phyloP scores from a whole-genome alignment of 2,113 vertebrate species.

The Corvus cornix region DNA sequence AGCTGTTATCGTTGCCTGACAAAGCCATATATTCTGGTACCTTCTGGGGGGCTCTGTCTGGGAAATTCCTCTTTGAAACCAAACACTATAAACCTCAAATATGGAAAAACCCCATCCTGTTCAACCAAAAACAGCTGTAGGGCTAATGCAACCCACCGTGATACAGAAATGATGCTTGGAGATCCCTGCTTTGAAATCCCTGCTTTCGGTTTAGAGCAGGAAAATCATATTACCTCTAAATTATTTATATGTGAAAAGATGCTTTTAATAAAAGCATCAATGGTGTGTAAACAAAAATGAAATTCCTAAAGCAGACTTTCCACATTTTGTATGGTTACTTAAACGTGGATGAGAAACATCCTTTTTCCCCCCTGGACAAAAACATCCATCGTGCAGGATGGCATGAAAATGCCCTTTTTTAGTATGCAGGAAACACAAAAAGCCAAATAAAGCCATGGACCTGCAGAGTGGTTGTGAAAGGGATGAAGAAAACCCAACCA shows the following conservation, averaged over 20 bases:
- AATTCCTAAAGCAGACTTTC: background rate
- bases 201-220: background rate
- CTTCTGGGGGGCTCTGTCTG: background rate
- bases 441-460: background rate
- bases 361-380: background rate
- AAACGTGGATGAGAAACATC: background rate
- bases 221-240: background rate
- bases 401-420: background rate
- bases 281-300: background rate
- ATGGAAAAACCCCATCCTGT: background rate
- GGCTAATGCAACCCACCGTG: background rate
- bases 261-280: background rate
- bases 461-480: background rate
- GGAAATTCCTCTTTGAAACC: background rate
- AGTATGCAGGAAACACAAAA: background rate
- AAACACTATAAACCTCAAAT: background rate
- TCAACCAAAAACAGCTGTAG: background rate
- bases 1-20: background rate
- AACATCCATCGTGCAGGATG: background rate
- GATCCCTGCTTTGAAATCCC: background rate
- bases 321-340: background rate
- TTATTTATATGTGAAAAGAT: background rate
- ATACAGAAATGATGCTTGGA: background rate
- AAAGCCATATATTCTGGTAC: background rate
- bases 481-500: background rate